A percentile compares a stretch with the other conserved stretches of the same genome.
Evolutionary conservation across 2,113 vertebrate species (phyloP).

Genomic region (Manacus vitellinus): DNA sequence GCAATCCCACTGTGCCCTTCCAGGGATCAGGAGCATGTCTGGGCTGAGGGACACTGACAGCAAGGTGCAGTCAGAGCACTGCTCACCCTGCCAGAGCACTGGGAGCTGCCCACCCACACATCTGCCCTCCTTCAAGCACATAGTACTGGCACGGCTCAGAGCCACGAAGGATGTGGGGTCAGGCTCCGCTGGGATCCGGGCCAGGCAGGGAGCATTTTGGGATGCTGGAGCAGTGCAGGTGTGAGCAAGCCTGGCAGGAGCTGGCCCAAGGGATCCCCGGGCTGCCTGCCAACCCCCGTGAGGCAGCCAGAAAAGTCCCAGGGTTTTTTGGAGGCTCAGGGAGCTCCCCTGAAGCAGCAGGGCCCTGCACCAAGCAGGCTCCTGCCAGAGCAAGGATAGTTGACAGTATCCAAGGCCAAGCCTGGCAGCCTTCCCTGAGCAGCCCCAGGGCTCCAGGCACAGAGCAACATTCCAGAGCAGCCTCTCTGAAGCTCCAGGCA

Average conservation of each 20-base stretch:
- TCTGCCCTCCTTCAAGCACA: background rate
- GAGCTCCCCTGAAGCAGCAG: background rate
- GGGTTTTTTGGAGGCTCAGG: background rate
- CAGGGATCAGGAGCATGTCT: fast-evolving
- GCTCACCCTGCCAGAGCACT: fast-evolving
- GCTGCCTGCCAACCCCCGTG: background rate
- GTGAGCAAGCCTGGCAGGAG: background rate
- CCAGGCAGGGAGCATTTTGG: background rate
- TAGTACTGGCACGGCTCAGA: fast-evolving
- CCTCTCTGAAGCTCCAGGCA: background rate
- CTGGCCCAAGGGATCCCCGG: background rate
- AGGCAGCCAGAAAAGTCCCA: background rate
- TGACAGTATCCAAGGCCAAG: background rate
- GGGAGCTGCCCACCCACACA: background rate
- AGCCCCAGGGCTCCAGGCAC: background rate
- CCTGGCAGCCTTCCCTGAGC: background rate
- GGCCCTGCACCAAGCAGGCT: background rate
- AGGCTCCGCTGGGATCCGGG: fast-evolving
- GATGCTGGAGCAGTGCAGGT: background rate
- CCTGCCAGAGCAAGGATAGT: background rate
- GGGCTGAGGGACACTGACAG: background rate
- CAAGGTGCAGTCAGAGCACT: background rate
- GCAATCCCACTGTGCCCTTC: fast-evolving
- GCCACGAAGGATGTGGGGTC: background rate
- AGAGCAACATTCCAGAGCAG: background rate